These are phyloP conservation scores for Montipora capitata DNA, from an alignment of 92 coral and sea anemone genomes.

Conservation along the genomic window DNA sequence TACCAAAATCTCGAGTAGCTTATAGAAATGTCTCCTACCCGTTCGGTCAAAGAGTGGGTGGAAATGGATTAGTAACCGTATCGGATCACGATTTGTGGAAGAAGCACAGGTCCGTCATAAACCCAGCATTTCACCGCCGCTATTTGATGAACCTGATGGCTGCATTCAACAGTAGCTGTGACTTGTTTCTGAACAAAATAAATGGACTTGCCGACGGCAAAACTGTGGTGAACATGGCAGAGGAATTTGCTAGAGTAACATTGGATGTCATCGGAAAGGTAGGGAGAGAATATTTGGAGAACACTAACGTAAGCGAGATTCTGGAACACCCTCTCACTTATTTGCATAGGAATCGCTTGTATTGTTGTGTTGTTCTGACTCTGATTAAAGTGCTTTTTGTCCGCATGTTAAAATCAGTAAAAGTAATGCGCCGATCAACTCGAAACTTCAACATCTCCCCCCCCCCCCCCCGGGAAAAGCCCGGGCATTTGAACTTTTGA, in stretches of 20 bases:
- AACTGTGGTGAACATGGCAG: slow-evolving; percentile 80
- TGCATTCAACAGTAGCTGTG: slow-evolving; percentile 84
- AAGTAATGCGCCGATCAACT: too few relatives aligned
- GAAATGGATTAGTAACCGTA: slow-evolving; percentile 81
- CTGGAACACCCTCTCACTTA: too few relatives aligned
- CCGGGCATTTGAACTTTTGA: too few relatives aligned
- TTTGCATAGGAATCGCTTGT: too few relatives aligned
- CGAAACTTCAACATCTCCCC: too few relatives aligned
- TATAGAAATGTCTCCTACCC: slow-evolving; percentile 63
- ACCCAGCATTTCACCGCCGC: slow-evolving; percentile 96
- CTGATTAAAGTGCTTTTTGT: too few relatives aligned
- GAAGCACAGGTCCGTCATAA: slow-evolving; percentile 77
- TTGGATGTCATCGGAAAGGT: slow-evolving; percentile 94
- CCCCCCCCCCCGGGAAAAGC: too few relatives aligned
- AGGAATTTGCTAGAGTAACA: slow-evolving; percentile 90
- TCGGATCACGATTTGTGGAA: slow-evolving; percentile 82
- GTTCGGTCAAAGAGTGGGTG: slow-evolving; percentile 81
- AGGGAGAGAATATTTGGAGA: neutral
- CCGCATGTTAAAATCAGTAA: too few relatives aligned
- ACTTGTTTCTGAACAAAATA: slow-evolving; percentile 80
- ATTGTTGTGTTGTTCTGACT: too few relatives aligned
- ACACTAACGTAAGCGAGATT: too few relatives aligned
- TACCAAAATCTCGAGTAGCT: slow-evolving; percentile 63
- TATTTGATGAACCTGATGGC: slow-evolving; percentile 85
- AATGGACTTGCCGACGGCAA: slow-evolving; percentile 81